These are phyloP conservation scores for Antheraea yamamai DNA, from an alignment of 2,888 invertebrate species.

Conservation along the genomic window DNA sequence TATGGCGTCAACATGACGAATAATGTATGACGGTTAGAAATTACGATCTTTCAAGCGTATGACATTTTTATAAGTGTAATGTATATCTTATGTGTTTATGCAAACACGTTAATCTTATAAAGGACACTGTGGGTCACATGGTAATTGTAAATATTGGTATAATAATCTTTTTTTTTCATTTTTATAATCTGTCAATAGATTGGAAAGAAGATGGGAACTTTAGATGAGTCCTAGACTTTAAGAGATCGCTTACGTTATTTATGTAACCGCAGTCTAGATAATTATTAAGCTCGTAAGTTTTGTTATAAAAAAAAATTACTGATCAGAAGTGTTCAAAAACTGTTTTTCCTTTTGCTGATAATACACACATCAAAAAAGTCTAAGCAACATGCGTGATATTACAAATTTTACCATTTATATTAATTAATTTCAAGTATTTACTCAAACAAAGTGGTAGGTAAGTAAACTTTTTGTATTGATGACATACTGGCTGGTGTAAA, in stretches of 20 bases:
- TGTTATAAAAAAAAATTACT: no score
- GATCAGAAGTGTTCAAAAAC: no score
- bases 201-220: neutral
- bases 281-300: neutral
- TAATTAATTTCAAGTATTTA: no score
- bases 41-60: conserved; percentile 17
- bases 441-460: no score
- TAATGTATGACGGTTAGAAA: conserved; percentile 7
- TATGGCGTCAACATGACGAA: conserved; percentile 9
- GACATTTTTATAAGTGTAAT: conserved; percentile 18
- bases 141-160: neutral
- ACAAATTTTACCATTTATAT: no score
- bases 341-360: neutral
- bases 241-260: neutral
- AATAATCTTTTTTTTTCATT: neutral
- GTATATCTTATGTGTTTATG: neutral
- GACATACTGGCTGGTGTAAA: no score
- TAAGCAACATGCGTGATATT: no score
- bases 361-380: no score
- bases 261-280: neutral
- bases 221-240: neutral
- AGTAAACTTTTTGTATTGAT: no score
- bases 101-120: conserved; percentile 16
- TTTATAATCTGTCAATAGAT: neutral
- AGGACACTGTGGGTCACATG: neutral